Evolutionary conservation across 2,888 invertebrate genomes (phyloP).

Genomic region (Rutpela maculata): DNA sequence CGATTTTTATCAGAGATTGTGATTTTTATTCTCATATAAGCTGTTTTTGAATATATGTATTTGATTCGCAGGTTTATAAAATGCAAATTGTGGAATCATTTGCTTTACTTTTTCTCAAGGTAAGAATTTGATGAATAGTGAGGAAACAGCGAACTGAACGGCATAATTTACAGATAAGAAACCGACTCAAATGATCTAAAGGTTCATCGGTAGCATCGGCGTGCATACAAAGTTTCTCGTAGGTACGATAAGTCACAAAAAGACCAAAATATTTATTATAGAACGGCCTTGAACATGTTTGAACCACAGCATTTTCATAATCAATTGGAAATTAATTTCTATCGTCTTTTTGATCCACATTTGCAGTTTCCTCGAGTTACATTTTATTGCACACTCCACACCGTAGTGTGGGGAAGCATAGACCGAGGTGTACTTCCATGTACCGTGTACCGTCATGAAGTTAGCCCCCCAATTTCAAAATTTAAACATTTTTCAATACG

Average conservation of each 20-base stretch:
- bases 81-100: not conserved
- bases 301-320: too few relatives aligned
- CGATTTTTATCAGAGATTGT: not conserved
- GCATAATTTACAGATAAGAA: not conserved
- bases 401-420: too few relatives aligned
- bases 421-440: too few relatives aligned
- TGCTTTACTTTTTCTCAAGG: constrained; percentile 1
- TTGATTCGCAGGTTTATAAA: not conserved
- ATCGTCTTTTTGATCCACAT: too few relatives aligned
- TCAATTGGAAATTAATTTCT: too few relatives aligned
- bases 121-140: constrained; percentile 1
- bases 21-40: not conserved
- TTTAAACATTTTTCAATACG: too few relatives aligned
- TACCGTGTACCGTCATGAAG: too few relatives aligned
- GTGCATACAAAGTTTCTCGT: not conserved
- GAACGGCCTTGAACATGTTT: too few relatives aligned
- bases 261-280: too few relatives aligned
- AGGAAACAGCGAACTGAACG: not conserved
- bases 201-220: not conserved
- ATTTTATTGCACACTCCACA: too few relatives aligned
- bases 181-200: not conserved
- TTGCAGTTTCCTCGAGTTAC: too few relatives aligned
- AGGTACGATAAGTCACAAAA: not conserved
- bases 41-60: not conserved
- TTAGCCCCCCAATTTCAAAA: too few relatives aligned